phyloP scores from a whole-genome alignment of 2,888 invertebrate species.

The Cancer borealis region DNA sequence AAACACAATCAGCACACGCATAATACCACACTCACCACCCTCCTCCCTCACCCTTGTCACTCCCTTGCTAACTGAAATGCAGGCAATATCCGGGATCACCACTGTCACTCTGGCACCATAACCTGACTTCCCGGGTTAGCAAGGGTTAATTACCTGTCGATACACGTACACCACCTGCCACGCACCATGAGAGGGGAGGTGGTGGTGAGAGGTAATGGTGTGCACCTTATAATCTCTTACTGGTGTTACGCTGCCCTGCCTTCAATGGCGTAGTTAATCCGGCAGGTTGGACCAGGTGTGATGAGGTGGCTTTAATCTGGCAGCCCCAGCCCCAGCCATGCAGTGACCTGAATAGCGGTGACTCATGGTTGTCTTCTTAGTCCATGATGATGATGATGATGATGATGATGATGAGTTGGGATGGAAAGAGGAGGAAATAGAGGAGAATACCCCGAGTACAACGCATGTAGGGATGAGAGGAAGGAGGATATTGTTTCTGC shows the following conservation, averaged over 20 bases:
- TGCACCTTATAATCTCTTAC: not conserved
- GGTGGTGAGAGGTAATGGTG: not conserved
- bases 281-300: not conserved
- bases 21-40: not conserved
- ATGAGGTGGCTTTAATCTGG: constrained; percentile 7
- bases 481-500: too few species aligned
- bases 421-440: not conserved
- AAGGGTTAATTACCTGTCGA: not conserved
- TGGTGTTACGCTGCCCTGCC: not conserved
- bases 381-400: not conserved
- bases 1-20: not conserved
- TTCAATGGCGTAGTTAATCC: not conserved
- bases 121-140: not conserved
- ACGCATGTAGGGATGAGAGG: too few species aligned
- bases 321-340: not conserved
- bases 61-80: not conserved
- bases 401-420: too few species aligned
- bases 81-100: not conserved
- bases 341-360: not conserved
- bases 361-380: not conserved
- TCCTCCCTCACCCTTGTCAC: not conserved
- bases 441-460: not conserved
- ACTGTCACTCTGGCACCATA: not conserved
- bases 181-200: not conserved
- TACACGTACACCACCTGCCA: not conserved